Evolutionary conservation across 92 coral and sea anemone genomes (phyloP).

Genomic region (Pocillopora meandrina): DNA sequence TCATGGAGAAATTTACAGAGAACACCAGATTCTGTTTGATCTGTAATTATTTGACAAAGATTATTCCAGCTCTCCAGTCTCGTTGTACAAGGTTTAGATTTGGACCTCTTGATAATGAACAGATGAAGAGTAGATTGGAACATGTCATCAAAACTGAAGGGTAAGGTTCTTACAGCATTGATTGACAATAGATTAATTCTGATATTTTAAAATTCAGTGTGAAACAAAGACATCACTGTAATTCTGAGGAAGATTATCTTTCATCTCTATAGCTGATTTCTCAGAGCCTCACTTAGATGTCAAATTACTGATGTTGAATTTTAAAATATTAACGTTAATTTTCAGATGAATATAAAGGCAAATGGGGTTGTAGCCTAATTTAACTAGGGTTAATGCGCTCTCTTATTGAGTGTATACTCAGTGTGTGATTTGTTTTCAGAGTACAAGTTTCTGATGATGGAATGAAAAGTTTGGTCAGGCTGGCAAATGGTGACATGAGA

Average conservation of each 20-base stretch:
- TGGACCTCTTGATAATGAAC: constrained; percentile 92
- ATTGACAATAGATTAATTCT: neutral
- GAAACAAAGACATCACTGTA: neutral
- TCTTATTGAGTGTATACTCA: neutral
- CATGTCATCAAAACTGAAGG: constrained; percentile 88
- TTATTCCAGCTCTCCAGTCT: constrained; percentile 98
- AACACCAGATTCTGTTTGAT: constrained; percentile 98
- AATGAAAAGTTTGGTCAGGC: constrained; percentile 82
- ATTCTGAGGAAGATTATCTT: neutral
- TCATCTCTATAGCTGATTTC: no score
- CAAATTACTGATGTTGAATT: no score
- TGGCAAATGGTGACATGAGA: constrained; percentile 98
- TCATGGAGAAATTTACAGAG: constrained; percentile 99
- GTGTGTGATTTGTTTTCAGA: constrained; percentile 40
- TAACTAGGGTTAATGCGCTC: neutral
- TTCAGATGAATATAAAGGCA: no score
- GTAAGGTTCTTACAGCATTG: constrained; percentile 40
- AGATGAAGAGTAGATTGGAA: constrained; percentile 84
- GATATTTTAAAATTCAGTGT: neutral
- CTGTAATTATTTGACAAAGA: constrained; percentile 94
- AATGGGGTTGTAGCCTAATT: no score
- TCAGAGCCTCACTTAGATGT: no score
- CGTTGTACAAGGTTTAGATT: constrained; percentile 97
- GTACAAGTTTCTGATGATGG: constrained; percentile 90
- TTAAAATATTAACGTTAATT: no score